Base-by-base conservation (phyloP, 2,888 invertebrate genomes). In the Carpatolechia fugitivella region DNA sequence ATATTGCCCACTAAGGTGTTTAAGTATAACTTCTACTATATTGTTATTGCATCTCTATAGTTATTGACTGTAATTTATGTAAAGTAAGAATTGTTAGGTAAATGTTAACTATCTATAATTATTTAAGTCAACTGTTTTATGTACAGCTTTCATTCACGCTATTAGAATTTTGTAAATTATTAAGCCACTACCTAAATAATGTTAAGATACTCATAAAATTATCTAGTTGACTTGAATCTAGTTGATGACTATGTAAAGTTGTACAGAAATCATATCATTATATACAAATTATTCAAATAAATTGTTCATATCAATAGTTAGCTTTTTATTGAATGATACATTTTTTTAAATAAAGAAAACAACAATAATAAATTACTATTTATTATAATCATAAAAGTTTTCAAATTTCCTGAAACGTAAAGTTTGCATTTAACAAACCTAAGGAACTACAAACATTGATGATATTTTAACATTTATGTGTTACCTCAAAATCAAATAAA, bases 241-340 rank as follows among this genome's bases (percentile, higher is more conserved):
- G 87, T 88, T 85, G 79, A 82, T 81, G 82, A 84, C 78, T 56
- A 55, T 56, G 84, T 86, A 87, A 85, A 86, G 77, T 75, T 89
- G 89, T 88, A 90, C 88, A 90, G 89, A 90, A 88, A 88, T 87
- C 89, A 90, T 90, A 90, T 90, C 89, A 88, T 81, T 81, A 79
- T 82, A 78, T 85, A 87, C 82, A 85, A 87, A 89, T 82, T n/a
- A n/a, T n/a, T n/a, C n/a, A n/a, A n/a, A n/a, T n/a, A n/a, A n/a
- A n/a, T n/a, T n/a, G n/a, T n/a, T n/a, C n/a, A n/a, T n/a, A n/a
- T n/a, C n/a, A n/a, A n/a, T n/a, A n/a, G n/a, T n/a, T n/a, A n/a
- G n/a, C 83, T 85, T 82, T 86, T 82, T 86, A 90, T 87, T 89
- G 88, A 90, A 88, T 82, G 85, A 87, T 88, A 88, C 86, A 85